Evolutionary conservation across 2,797 vertebrate species (phyloP), one percentile per base, ranked within the genome.

Genomic region (Cuculus canorus): DNA sequence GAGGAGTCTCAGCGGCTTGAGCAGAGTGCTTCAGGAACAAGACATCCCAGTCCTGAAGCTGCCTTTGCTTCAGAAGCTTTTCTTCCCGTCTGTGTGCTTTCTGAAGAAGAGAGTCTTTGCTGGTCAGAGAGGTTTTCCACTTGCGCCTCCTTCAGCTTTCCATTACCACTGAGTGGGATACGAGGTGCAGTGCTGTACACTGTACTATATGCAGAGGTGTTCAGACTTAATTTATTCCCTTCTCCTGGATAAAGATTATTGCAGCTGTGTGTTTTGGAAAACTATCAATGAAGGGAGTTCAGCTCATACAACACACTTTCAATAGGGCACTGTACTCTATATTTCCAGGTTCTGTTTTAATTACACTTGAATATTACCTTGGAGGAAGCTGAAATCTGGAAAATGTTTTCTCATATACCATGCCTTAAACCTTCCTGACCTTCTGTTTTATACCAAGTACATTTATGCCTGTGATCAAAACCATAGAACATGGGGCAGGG

Each of bases 251-350:
- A 97, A 96, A 97, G 97, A 97, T 97, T 97, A 97, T 97, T 97
- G 96, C 97, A 97, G 97, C 97, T 97, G 97, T 97, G 95, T 97
- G 96, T 97, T 97, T 97, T 97, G 97, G 97, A 97, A 95, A 97
- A 95, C 96, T 97, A 96, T 97, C 97, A 97, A 97, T 96, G 96
- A 97, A 96, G 87, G 96, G 97, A 97, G 96, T 97, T 96, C 96
- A 97, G 95, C 94, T 97, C 97, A 93, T 91, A 96, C 96, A 96
- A 97, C 96, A 94, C 91, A 88, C 94, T 97, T 96, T 97, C 96
- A 97, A 97, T 97, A 96, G 95, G 82, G 96, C 92, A 97, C 97
- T 97, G 97, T 97, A 94, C 94, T 97, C 97, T 95, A 75, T 96
- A 97, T 97, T 97, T 97, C 97, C 96, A 97, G 93, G 94, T 96